A percentile compares a stretch with the other conserved stretches of the same genome.
Evolutionary conservation across 2,797 vertebrate species (phyloP).

Genomic region (Diplodus sargus): DNA sequence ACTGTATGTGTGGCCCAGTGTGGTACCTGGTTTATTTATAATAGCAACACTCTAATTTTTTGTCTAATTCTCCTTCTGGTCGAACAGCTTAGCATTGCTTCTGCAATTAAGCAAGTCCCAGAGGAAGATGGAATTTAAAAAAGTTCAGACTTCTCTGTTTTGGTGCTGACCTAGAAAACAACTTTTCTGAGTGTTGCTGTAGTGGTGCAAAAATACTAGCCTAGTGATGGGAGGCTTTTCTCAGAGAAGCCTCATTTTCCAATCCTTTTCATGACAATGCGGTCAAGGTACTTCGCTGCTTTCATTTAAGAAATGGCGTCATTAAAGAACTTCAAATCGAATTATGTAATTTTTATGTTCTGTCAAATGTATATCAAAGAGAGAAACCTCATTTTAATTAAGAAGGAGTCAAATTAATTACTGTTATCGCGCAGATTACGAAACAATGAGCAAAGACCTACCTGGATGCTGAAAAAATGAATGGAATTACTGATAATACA

Average conservation of each 20-base stretch:
- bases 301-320: conserved; percentile 31
- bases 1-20: conserved; percentile 11
- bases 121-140: conserved; percentile 58
- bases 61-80: conserved; percentile 47
- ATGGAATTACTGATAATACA: conserved; percentile 36
- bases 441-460: conserved; percentile 39
- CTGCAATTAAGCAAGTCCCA: conserved; percentile 66
- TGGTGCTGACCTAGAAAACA: conserved; percentile 74
- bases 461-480: conserved; percentile 37
- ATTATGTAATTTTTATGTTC: conserved; percentile 21
- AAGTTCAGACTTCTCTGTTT: conserved; percentile 59
- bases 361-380: conserved; percentile 36
- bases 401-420: conserved; percentile 33
- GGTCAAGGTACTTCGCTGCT: conserved; percentile 25
- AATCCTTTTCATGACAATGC: conserved; percentile 34
- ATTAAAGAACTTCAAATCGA: conserved; percentile 30
- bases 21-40: conserved; percentile 24
- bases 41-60: conserved; percentile 11
- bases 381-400: conserved; percentile 33
- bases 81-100: conserved; percentile 53
- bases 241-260: conserved; percentile 31
- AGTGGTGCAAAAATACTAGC: conserved; percentile 42
- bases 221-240: conserved; percentile 37
- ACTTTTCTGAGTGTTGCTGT: conserved; percentile 46
- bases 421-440: conserved; percentile 35